A percentile compares a stretch with the other conserved stretches of the same genome.
phyloP scores from a whole-genome alignment of 2,797 vertebrate genomes.

The Cossypha dichroa region DNA sequence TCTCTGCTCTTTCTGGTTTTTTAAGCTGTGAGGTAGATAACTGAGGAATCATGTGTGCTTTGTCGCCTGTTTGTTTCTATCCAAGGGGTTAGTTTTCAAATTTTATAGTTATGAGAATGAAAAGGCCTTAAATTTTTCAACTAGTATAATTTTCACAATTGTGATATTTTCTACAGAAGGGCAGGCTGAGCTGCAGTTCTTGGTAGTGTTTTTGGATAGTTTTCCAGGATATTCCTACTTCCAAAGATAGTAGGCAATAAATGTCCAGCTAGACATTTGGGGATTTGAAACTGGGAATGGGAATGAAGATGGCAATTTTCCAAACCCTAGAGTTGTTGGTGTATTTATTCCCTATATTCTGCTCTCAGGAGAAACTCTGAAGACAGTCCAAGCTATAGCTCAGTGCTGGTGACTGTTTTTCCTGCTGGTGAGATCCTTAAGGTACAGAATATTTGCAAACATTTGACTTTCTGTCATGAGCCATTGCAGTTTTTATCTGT shows the following conservation, averaged over 20 bases:
- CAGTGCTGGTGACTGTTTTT: neutral
- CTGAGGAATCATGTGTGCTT: neutral
- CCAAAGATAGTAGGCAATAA: neutral
- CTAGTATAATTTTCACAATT: slow-evolving; percentile 1
- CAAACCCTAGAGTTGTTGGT: neutral
- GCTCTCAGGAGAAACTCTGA: neutral
- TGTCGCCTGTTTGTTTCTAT: neutral
- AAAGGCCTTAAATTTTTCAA: slow-evolving; percentile 40
- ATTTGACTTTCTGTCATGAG: neutral
- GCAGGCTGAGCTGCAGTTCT: neutral
- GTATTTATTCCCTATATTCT: neutral
- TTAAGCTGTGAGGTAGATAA: neutral
- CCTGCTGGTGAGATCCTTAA: neutral
- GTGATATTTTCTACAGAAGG: neutral
- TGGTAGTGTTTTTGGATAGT: neutral
- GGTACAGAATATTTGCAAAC: neutral
- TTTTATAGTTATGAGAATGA: slow-evolving; percentile 10
- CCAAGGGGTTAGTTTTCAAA: neutral
- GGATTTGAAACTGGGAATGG: neutral
- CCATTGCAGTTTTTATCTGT: neutral
- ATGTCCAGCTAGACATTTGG: neutral
- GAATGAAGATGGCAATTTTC: neutral
- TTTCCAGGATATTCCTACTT: neutral
- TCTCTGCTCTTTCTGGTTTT: neutral
- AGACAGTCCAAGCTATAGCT: neutral